Percentiles rank a stretch among this genome's conserved stretches.
phyloP scores from a whole-genome alignment of 2,797 vertebrate genomes.

The Odontamblyopus rebecca region DNA sequence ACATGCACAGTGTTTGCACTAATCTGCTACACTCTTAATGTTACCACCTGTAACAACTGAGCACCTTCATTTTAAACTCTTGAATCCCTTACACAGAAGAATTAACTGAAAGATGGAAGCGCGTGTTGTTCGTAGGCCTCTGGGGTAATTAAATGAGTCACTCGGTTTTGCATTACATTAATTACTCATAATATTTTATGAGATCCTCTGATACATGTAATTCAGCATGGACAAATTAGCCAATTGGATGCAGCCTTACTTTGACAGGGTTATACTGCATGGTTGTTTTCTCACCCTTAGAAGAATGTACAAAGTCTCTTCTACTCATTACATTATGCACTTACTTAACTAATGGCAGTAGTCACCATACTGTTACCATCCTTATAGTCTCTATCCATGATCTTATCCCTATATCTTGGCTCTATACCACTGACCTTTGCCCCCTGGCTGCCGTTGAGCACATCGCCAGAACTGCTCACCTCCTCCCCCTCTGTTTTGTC shows the following conservation, averaged over 20 bases:
- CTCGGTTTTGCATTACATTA: conserved; percentile 50
- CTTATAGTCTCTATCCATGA: conserved; percentile 47
- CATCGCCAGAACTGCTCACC: conserved; percentile 84
- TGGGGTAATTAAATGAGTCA: conserved; percentile 64
- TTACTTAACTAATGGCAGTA: conserved; percentile 43
- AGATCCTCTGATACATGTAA: conserved; percentile 45
- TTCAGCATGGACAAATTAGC: conserved; percentile 51
- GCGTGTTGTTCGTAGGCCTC: conserved; percentile 33
- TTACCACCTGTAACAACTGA: not conserved
- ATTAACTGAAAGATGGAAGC: conserved; percentile 50
- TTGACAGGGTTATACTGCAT: not conserved
- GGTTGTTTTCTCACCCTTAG: not conserved
- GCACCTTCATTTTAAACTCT: conserved; percentile 22
- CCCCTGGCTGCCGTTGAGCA: conserved; percentile 72
- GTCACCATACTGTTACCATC: conserved; percentile 22
- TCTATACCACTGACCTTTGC: conserved; percentile 75
- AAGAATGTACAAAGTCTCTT: not conserved
- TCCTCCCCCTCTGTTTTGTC: conserved; percentile 90
- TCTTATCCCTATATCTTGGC: conserved; percentile 40
- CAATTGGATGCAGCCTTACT: not conserved
- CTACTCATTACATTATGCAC: not conserved
- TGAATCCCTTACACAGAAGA: conserved; percentile 35
- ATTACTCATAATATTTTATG: conserved; percentile 51
- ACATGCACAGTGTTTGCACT: not conserved
- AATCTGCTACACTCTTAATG: not conserved